phyloP scores from a whole-genome alignment of 2,888 invertebrate species.

The Cosmia trapezina region DNA sequence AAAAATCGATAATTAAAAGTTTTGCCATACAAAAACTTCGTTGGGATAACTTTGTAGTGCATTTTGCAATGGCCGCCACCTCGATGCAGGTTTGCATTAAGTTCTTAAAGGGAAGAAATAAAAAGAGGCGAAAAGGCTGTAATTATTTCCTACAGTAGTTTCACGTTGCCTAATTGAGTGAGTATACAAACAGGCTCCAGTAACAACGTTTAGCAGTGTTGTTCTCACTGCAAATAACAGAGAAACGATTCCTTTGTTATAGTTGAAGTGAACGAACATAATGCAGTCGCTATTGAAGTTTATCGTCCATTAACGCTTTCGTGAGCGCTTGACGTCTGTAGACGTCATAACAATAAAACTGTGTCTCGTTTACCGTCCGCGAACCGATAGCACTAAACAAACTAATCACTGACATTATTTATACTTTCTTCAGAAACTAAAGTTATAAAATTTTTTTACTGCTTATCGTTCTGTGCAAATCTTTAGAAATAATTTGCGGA shows the following conservation, averaged over 20 bases:
- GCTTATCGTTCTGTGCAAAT: neutral
- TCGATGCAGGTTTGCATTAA: slow-evolving; percentile 26
- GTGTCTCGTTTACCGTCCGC: too few species aligned
- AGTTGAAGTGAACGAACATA: slow-evolving; percentile 20
- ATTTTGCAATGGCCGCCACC: slow-evolving; percentile 16
- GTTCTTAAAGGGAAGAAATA: slow-evolving; percentile 4
- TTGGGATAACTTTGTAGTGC: neutral
- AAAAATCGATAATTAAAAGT: slow-evolving; percentile 1
- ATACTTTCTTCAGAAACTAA: neutral
- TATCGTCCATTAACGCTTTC: neutral
- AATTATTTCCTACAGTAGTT: slow-evolving; percentile 13
- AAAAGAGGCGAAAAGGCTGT: neutral
- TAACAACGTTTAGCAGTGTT: slow-evolving; percentile 32
- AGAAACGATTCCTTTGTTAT: neutral
- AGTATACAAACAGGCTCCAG: slow-evolving; percentile 16
- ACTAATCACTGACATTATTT: neutral
- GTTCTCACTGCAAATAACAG: slow-evolving; percentile 14
- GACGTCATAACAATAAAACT: too few species aligned
- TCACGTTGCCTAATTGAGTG: slow-evolving; percentile 5
- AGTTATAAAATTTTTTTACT: neutral
- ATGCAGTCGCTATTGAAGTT: slow-evolving; percentile 22
- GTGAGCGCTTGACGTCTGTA: too few species aligned
- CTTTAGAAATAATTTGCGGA: neutral
- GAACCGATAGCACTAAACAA: neutral
- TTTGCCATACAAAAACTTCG: neutral